phyloP scores from a whole-genome alignment of 64 coral and sea anemone genomes.

The Montipora capricornis region DNA sequence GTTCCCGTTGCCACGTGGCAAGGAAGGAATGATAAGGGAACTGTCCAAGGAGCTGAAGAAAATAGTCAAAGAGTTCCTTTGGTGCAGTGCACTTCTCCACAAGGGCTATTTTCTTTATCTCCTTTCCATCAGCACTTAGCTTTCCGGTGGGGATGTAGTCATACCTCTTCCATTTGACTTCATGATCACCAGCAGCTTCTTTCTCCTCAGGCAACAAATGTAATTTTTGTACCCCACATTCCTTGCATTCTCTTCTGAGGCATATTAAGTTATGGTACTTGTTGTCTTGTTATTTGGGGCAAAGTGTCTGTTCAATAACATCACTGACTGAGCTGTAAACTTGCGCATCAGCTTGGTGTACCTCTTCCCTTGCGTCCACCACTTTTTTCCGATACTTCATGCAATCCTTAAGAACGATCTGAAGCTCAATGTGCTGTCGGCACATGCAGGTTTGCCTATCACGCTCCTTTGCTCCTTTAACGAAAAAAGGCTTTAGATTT shows the following conservation, averaged over 20 bases:
- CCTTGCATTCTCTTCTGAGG: not conserved
- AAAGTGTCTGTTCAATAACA: slow-evolving; percentile 15
- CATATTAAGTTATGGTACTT: not conserved
- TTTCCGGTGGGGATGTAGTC: slow-evolving; percentile 19
- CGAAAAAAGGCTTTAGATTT: no score
- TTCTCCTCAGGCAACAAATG: not conserved
- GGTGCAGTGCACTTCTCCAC: slow-evolving; percentile 39
- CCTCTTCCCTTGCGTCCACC: not conserved
- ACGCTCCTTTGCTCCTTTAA: not conserved
- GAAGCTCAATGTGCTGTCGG: not conserved
- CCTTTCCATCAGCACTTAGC: slow-evolving; percentile 22
- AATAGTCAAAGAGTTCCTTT: slow-evolving; percentile 36
- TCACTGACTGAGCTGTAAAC: not conserved
- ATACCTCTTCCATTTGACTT: slow-evolving; percentile 24
- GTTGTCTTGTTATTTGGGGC: not conserved
- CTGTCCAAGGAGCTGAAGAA: not conserved
- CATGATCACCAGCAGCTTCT: not conserved
- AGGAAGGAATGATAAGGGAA: slow-evolving; percentile 32
- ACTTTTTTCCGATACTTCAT: not conserved
- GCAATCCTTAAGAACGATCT: not conserved
- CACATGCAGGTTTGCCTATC: not conserved
- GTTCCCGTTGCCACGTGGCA: slow-evolving; percentile 53
- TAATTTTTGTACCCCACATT: slow-evolving; percentile 25
- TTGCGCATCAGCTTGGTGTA: not conserved
- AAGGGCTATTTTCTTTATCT: slow-evolving; percentile 63